Base-by-base conservation (phyloP, 2,113 vertebrate genomes). In the Dasyornis broadbenti region DNA sequence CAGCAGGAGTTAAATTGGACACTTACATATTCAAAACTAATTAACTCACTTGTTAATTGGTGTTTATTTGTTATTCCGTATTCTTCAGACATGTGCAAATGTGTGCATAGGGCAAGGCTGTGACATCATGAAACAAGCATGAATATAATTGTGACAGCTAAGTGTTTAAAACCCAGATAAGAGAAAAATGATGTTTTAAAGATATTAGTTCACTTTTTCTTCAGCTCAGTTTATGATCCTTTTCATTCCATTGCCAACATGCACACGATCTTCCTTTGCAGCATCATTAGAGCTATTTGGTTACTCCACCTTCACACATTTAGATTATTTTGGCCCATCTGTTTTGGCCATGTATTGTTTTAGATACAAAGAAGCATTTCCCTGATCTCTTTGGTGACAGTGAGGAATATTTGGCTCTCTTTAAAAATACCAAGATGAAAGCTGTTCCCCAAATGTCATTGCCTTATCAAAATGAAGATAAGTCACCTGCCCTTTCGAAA, bases 21-120 rank as follows among this genome's bases (percentile, higher is more conserved):
- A 76, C 87, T 89, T 95, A 56, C 3, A 15, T 68, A 68, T 78
- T 91, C 70, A 73, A 24, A 89, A 69, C 37, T 79, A 92, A 93
- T 93, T 83, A 91, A 82, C 22, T 71, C 47, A 82, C 28, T 82
- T 45, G 40, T 76, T 95, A 95, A 94, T 82, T 91, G 54, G 18
- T 79, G 26, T 15, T 66, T 82, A 76, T 96, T 82, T 91, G 6
- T 30, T 91, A 59, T 76, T 66, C 59, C 37, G 26, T 77, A 37
- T 88, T 85, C 60, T 91, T 89, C 66, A 87, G 49, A 89, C 15
- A n/a, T 5, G 7, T 42, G 30, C 33, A 61, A 76, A 79, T 57
- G 2, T 54, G 35, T 81, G 22, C 72, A 63, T 71, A 94, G 47
- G 71, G 33, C 30, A 85, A 76, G 66, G 63, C 23, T 92, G 45